These are phyloP conservation scores for Telenomus remus DNA, from an alignment of 1,140 invertebrate genomes.

Conservation along the genomic window DNA sequence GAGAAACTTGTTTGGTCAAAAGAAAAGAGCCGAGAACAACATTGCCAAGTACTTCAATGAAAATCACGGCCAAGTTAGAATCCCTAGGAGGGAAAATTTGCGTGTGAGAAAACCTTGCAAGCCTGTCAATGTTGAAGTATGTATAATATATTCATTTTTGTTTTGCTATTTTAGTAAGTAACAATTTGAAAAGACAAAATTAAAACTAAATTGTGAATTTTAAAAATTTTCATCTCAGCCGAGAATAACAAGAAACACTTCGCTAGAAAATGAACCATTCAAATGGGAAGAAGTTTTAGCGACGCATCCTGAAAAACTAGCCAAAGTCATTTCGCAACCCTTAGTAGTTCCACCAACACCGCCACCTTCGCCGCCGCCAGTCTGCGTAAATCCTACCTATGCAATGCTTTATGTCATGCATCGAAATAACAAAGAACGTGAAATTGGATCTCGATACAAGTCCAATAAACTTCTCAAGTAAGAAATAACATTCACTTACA, in stretches of 20 bases:
- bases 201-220: no score
- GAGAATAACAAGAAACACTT: slow-evolving; percentile 71
- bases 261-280: slow-evolving; percentile 63
- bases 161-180: no score
- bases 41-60: slow-evolving; percentile 66
- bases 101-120: slow-evolving; percentile 70
- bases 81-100: slow-evolving; percentile 61
- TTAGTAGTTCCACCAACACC: slow-evolving; percentile 65
- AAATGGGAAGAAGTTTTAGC: slow-evolving; percentile 73
- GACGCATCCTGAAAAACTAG: slow-evolving; percentile 72
- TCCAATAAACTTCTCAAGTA: slow-evolving; percentile 66
- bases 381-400: slow-evolving; percentile 72
- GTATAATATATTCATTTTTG: slow-evolving; percentile 6
- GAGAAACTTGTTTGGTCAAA: slow-evolving; percentile 64
- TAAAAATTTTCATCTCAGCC: slow-evolving; percentile 54
- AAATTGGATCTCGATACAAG: slow-evolving; percentile 31
- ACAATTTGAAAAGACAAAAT: no score
- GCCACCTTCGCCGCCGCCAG: slow-evolving; percentile 62
- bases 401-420: slow-evolving; percentile 76
- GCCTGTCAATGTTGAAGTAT: slow-evolving; percentile 71
- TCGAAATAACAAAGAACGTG: slow-evolving; percentile 69
- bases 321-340: slow-evolving; percentile 68
- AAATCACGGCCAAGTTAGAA: slow-evolving; percentile 61
- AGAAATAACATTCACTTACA: slow-evolving; percentile 40
- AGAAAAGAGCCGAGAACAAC: slow-evolving; percentile 57